These are phyloP conservation scores for Dinothrombium tinctorium DNA, from an alignment of 1,140 invertebrate genomes.

Conservation along the genomic window DNA sequence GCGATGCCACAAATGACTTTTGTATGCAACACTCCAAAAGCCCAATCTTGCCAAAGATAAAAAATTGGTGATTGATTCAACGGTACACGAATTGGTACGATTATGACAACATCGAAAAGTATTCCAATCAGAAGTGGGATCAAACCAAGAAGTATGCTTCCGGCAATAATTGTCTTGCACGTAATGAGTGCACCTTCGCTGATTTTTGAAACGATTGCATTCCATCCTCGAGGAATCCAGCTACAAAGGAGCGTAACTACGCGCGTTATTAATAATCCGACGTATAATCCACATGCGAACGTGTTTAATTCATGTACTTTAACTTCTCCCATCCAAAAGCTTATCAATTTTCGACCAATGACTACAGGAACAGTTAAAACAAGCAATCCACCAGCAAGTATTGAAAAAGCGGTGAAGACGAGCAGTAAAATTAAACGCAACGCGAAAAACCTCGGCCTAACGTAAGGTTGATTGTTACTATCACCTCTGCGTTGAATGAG, in stretches of 20 bases:
- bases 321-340: conserved; percentile 44
- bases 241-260: conserved; percentile 48
- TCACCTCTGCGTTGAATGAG: conserved; percentile 5
- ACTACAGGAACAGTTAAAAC: conserved; percentile 31
- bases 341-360: conserved; percentile 63
- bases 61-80: conserved; percentile 78
- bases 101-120: conserved; percentile 66
- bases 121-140: conserved; percentile 79
- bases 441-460: conserved; percentile 52
- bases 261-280: conserved; percentile 65
- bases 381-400: conserved; percentile 9
- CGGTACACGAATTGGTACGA: conserved; percentile 75
- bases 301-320: conserved; percentile 83
- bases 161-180: conserved; percentile 36
- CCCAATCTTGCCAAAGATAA: conserved; percentile 75
- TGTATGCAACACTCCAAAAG: conserved; percentile 80
- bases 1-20: conserved; percentile 92
- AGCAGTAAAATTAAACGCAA: conserved; percentile 18
- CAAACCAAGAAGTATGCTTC: conserved; percentile 51
- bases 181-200: conserved; percentile 37
- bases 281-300: conserved; percentile 71
- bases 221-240: conserved; percentile 65
- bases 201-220: conserved; percentile 42
- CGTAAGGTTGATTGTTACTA: conserved; percentile 47
- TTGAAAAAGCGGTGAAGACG: conserved; percentile 4